Base-by-base conservation (phyloP, 2,888 invertebrate species). In the Bembecia ichneumoniformis region DNA sequence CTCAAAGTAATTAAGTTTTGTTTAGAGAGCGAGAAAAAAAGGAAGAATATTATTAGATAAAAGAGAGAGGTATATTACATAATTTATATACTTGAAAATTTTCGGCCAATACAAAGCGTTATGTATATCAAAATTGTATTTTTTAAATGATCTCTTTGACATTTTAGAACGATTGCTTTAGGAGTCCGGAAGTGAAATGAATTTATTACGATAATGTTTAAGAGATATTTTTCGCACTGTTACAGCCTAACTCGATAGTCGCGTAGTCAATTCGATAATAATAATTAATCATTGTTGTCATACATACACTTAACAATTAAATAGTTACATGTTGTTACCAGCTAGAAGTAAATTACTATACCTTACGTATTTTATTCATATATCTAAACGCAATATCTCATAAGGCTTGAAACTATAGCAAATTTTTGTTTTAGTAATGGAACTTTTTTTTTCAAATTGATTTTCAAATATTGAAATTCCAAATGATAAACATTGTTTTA, bases 161-260 rank as follows among this genome's bases (percentile, higher is more conserved):
- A 68, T 70, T 79, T 72, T 81, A 80, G 75, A 34, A 73, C 76
- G 77, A 83, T 84, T 86, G 82, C 86, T 87, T 86, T 86, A 82
- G 78, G 86, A 87, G 86, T 84, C 86, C 71, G 86, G 84, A 82
- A 76, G 77, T 80, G 71, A 77, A 82, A 80, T 74, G 84, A 86
- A 84, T 86, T 86, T 86, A 84, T 82, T 80, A 82, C 81, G 74
- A 46, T 46, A 46, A 46, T 15, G 28, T 71, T 61, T 83, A 81
- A 83, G 76, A 83, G 69, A 82, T 87, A 87, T 86, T 87, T 28
- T 86, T 87, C 84, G 82, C 87, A 87, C 86, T 82, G 81, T 87
- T 83, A 71, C 71, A 74, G 72, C 71, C 65, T 74, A 77, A 43
- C 40, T 49, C 43, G 10, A 13, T 44, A 47, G 44, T 54, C 58